phyloP scores from a whole-genome alignment of 2,113 vertebrate species.

The Ptyas mucosa region DNA sequence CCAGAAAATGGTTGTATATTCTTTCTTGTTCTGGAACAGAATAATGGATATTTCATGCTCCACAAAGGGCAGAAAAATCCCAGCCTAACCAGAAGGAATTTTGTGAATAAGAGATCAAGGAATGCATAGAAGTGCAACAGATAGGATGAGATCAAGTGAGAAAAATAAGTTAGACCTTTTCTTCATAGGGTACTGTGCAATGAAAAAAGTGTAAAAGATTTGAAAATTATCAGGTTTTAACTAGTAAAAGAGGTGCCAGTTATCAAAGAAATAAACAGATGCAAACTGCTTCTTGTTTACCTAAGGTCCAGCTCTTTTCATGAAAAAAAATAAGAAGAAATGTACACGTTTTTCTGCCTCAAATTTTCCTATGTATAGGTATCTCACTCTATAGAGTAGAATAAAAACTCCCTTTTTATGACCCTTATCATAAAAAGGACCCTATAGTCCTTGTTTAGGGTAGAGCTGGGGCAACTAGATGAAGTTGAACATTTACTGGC shows the following conservation, averaged over 20 bases:
- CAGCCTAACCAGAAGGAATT: not conserved
- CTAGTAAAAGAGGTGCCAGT: not conserved
- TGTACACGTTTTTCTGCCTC: not conserved
- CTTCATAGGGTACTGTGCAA: not conserved
- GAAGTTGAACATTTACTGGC: not conserved
- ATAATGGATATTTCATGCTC: not conserved
- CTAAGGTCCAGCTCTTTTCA: not conserved
- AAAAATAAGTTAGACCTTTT: not conserved
- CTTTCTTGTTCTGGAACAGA: not conserved
- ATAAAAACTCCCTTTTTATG: not conserved
- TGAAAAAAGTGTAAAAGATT: not conserved
- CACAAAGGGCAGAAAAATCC: not conserved
- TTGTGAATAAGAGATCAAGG: not conserved
- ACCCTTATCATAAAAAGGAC: too few relatives aligned
- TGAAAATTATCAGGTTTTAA: not conserved
- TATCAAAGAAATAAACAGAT: not conserved
- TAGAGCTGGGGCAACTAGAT: not conserved
- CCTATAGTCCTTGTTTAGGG: not conserved
- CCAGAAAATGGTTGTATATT: not conserved
- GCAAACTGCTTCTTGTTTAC: not conserved
- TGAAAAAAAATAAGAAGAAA: not conserved
- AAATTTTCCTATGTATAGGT: not conserved
- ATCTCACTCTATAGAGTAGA: not conserved
- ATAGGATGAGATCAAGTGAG: not conserved
- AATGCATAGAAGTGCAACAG: not conserved